Evolutionary conservation across 1,140 invertebrate genomes (phyloP).

Genomic region (Drosophila melanogaster): Release_6_plus_ISO1_MT NC_004354.4:1710501-1711000

Average conservation of each 20-base stretch:
- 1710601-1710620: slow-evolving; percentile 54
- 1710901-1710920: slow-evolving; percentile 48
- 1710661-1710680: slow-evolving; percentile 32
- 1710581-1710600: not conserved
- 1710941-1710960: slow-evolving; percentile 59
- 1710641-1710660: slow-evolving; percentile 76
- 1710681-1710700: not conserved
- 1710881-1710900: slow-evolving; percentile 12
- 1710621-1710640: slow-evolving; percentile 80
- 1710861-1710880: not conserved
- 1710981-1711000: slow-evolving; percentile 20
- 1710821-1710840: too few species aligned
- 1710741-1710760: slow-evolving; percentile 1
- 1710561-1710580: not conserved
- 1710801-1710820: not conserved
- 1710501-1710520: not conserved
- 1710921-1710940: slow-evolving; percentile 63
- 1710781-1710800: not conserved
- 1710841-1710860: not conserved
- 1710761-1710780: not conserved
- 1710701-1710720: not conserved
- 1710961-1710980: slow-evolving; percentile 21
- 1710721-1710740: not conserved
- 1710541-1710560: slow-evolving; percentile 38
- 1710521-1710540: slow-evolving; percentile 53